Conservation (phyloP, 2,797 vertebrate genomes). For the Pseudochaenichthys georgianus region DNA sequence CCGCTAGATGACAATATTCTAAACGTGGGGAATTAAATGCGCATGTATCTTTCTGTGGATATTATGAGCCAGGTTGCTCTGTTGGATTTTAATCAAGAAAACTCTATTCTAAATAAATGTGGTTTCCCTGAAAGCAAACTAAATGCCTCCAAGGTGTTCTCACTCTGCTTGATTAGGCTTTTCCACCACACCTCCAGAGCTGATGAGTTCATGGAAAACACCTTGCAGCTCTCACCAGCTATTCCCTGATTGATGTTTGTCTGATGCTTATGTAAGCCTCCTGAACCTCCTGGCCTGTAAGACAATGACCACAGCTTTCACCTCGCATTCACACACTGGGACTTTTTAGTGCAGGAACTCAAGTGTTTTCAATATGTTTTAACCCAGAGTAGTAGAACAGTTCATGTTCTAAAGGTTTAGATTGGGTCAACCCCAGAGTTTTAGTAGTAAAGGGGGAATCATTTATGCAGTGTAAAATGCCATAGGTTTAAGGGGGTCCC, state of each 20-base stretch:
- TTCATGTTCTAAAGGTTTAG: too few relatives aligned
- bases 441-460: too few relatives aligned
- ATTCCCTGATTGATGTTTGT: not conserved
- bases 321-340: not conserved
- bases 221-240: not conserved
- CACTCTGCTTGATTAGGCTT: not conserved
- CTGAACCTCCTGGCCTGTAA: not conserved
- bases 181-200: not conserved
- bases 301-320: too few relatives aligned
- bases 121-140: not conserved
- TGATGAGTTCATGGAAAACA: conserved; percentile 22
- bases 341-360: not conserved
- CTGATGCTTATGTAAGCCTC: not conserved
- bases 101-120: not conserved
- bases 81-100: not conserved
- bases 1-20: not conserved
- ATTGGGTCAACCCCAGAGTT: too few relatives aligned
- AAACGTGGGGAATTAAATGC: not conserved
- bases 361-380: not conserved
- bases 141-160: not conserved
- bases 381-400: too few relatives aligned
- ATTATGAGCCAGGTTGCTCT: not conserved
- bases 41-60: not conserved
- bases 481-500: too few relatives aligned
- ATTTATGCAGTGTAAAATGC: too few relatives aligned